Evolutionary conservation across 2,888 invertebrate species (phyloP), one percentile per base, ranked within the genome.

Genomic region (Acrocyrtus sp.): DNA sequence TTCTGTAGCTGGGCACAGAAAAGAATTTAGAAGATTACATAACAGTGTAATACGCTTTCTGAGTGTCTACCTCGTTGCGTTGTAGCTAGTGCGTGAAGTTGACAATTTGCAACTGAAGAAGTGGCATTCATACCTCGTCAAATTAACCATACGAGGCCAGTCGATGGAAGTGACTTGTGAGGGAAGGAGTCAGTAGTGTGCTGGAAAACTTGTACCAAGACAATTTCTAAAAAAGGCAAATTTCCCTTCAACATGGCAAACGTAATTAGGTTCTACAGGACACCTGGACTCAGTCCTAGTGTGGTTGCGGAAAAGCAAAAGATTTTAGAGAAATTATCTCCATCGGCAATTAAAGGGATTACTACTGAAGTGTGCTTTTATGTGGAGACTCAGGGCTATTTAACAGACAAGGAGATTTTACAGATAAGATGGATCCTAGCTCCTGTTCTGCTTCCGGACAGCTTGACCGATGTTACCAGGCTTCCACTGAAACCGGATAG

Each of bases 321-420:
- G 34, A 54, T 75, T 21, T 65, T 84, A 34, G 72, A 80, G 29
- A 76, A 79, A 29, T 24, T 81, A 6, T 78, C 79, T 12, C 70
- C 81, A 0, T 51, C 69, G 3, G 24, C 75, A n/a, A 85, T 91
- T n/a, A 83, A 81, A 45, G 82, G 85, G 39, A 79, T 92, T 19
- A 87, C 89, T 67, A 90, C 91, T 5, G 95, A 95, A 85, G 86
- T 90, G 76, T 95, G 95, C 85, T 95, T 90, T 85, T 92, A 95
- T 84, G 88, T 95, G 70, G 92, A 92, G 84, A 84, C 88, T 24
- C 78, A 81, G 21, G 75, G 74, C 34, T 81, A 85, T 41, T 84
- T 93, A 45, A 87, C 86, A 45, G 84, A 86, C 27, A 86, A 89
- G 69, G 90, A 93, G 80, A 86, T 88, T 39, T 85, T 88, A 73